Conservation (phyloP, 2,888 invertebrate species). For the Dione vanillae region DNA sequence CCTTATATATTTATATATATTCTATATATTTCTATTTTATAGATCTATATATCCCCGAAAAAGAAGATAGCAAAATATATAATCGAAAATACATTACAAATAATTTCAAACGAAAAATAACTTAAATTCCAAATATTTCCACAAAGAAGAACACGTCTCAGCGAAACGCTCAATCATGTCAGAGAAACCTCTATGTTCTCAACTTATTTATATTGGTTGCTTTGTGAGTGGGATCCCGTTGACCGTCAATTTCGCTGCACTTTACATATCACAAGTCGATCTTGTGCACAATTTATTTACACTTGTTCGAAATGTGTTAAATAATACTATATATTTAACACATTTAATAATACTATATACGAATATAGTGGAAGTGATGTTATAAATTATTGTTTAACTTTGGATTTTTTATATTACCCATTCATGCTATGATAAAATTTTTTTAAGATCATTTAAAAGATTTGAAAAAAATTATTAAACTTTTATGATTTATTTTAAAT, state of each 20-base stretch:
- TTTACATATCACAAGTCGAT: constrained; percentile 22
- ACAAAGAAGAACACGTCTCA: constrained; percentile 13
- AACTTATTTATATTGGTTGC: constrained; percentile 25
- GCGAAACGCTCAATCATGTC: constrained; percentile 9
- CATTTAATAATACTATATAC: too few relatives aligned
- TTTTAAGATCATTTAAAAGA: too few relatives aligned
- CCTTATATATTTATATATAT: too few relatives aligned
- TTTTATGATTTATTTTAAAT: too few relatives aligned
- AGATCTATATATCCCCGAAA: too few relatives aligned
- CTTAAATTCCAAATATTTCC: not conserved
- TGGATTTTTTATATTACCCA: too few relatives aligned
- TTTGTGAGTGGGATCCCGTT: constrained; percentile 18
- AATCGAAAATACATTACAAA: not conserved
- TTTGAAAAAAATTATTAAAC: too few relatives aligned
- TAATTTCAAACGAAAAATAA: not conserved
- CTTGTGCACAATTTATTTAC: constrained; percentile 26
- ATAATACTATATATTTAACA: constrained; percentile 1
- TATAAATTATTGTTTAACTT: too few relatives aligned
- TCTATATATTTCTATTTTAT: too few relatives aligned
- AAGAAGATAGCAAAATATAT: not conserved
- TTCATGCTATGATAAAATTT: too few relatives aligned
- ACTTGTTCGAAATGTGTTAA: constrained; percentile 22
- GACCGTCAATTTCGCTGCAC: too few relatives aligned
- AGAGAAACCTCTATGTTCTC: constrained; percentile 17
- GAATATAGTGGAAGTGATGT: too few relatives aligned